Evolutionary conservation across 1,140 invertebrate genomes (phyloP).

Genomic region (Bicyclus anynana): DNA sequence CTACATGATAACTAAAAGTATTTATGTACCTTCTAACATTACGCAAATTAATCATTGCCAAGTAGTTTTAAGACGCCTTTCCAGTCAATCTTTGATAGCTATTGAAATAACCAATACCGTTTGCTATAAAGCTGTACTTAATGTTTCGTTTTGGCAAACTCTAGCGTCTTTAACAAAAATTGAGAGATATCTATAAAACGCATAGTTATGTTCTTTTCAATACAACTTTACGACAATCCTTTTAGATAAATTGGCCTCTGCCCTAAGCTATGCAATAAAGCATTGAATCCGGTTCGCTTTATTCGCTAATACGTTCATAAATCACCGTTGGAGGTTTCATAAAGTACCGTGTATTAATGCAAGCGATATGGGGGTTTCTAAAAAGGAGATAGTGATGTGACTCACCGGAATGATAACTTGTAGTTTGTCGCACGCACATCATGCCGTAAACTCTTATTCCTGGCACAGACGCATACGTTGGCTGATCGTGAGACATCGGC

Average conservation of each 20-base stretch:
- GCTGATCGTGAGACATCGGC: slow-evolving; percentile 95
- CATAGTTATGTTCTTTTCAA: too few species aligned
- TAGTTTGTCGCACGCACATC: slow-evolving; percentile 87
- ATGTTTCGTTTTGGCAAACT: too few species aligned
- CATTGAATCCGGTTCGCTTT: slow-evolving; percentile 16
- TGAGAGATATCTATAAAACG: too few species aligned
- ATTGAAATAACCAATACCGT: too few species aligned
- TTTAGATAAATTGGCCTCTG: slow-evolving; percentile 15
- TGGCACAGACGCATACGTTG: slow-evolving; percentile 94
- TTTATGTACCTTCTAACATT: too few species aligned
- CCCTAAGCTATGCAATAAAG: slow-evolving; percentile 12
- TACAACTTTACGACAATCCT: slow-evolving; percentile 15
- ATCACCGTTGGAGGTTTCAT: slow-evolving; percentile 13
- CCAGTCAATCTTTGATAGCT: too few species aligned
- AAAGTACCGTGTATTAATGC: slow-evolving; percentile 16
- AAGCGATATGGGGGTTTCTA: slow-evolving; percentile 20
- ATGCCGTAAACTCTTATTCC: slow-evolving; percentile 95
- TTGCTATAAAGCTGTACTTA: too few species aligned
- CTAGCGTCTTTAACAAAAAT: too few species aligned
- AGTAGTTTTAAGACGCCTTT: too few species aligned
- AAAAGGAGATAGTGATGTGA: slow-evolving; percentile 22
- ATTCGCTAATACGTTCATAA: slow-evolving; percentile 22
- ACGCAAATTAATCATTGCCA: too few species aligned
- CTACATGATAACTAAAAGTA: too few species aligned
- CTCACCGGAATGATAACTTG: slow-evolving; percentile 57